phyloP scores from a whole-genome alignment of 2,888 invertebrate genomes.

The Drosophila suboccidentalis region DNA sequence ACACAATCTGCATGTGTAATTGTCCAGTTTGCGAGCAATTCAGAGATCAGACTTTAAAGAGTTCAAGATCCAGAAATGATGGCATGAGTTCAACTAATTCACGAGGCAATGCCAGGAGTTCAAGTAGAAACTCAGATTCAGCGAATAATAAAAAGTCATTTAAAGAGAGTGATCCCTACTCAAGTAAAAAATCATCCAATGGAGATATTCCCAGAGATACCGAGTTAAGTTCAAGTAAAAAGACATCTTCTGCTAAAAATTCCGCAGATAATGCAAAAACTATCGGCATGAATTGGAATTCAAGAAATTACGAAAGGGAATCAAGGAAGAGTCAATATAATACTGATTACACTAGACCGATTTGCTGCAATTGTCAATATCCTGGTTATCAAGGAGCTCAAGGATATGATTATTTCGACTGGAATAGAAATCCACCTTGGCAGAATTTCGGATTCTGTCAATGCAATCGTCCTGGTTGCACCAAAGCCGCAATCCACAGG shows the following conservation, averaged over 20 bases:
- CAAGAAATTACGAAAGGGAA: not conserved
- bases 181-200: not conserved
- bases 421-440: not conserved
- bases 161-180: not conserved
- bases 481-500: not conserved
- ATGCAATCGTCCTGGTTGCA: slow-evolving; percentile 6
- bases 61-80: not conserved
- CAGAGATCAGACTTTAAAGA: not conserved
- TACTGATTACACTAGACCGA: not conserved
- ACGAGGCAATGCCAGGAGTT: not conserved
- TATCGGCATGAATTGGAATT: not conserved
- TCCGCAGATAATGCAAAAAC: not conserved
- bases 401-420: not conserved
- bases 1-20: not conserved
- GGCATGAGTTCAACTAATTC: not conserved
- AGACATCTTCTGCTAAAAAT: not conserved
- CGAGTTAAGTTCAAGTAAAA: not conserved
- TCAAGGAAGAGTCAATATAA: not conserved
- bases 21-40: not conserved
- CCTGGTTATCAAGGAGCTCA: not conserved
- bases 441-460: not conserved
- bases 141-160: not conserved
- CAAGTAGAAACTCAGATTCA: not conserved
- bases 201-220: too few relatives aligned
- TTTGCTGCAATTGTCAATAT: not conserved